phyloP scores from a whole-genome alignment of 2,113 vertebrate genomes.

The Corydoras sp. region DNA sequence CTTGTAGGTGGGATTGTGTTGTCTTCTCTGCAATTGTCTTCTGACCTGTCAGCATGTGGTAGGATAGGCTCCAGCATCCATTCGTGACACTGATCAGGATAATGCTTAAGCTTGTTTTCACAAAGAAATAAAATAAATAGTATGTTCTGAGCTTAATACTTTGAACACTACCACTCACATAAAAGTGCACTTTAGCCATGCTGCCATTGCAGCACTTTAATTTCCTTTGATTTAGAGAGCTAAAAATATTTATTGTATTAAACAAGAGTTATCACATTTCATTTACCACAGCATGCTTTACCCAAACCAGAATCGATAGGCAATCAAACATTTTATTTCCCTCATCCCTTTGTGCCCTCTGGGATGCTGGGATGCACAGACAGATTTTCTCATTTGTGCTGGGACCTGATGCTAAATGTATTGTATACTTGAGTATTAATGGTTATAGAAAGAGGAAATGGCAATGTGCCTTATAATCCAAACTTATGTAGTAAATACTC shows the following conservation, averaged over 20 bases:
- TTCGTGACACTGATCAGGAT: too few species aligned
- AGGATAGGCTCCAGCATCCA: too few species aligned
- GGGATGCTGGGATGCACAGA: slow-evolving; percentile 15
- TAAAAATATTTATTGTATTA: neutral
- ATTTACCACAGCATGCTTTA: slow-evolving; percentile 17
- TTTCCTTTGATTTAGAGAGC: neutral
- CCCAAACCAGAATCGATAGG: slow-evolving; percentile 31
- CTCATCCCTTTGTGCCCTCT: neutral
- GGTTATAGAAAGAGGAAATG: slow-evolving; percentile 7
- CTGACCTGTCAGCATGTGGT: too few species aligned
- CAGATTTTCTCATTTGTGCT: slow-evolving; percentile 28
- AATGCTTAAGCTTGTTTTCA: too few species aligned
- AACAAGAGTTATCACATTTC: slow-evolving; percentile 21
- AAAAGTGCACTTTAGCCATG: too few species aligned
- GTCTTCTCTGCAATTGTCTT: too few species aligned
- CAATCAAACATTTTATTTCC: slow-evolving; percentile 6
- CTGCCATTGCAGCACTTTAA: neutral
- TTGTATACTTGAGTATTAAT: slow-evolving; percentile 10
- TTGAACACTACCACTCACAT: too few species aligned
- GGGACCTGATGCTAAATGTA: neutral
- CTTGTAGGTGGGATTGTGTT: too few species aligned
- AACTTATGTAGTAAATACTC: slow-evolving; percentile 51
- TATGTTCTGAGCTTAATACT: too few species aligned
- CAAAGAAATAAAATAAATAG: too few species aligned
- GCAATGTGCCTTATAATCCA: slow-evolving; percentile 44